Evolutionary conservation across 2,113 vertebrate genomes (phyloP), one percentile per base, ranked within the genome.

Genomic region (Arvicanthis niloticus): DNA sequence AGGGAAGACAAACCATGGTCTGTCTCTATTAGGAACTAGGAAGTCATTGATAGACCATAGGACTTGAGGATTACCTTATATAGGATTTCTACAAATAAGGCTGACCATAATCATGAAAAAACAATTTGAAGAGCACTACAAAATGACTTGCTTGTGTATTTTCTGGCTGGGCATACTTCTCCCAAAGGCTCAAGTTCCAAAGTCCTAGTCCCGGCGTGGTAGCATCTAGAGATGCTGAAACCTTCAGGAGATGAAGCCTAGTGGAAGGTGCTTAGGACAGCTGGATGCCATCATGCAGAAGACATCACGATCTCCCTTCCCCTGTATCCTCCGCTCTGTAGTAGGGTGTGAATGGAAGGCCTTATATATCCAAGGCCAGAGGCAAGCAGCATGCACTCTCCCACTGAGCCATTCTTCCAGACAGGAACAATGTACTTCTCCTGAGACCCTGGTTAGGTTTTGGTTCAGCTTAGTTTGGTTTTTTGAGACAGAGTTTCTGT

Each of bases 91-190:
- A 1, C 40, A 88, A 16, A 51, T 51, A 51, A 48, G 89, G 12
- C 34, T 31, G 3, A 85, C 95, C 65, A 26, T 88, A 88, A 85
- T 34, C 40, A 85, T n/a, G n/a, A 81, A 17, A 24, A 91, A 90
- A 82, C 34, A 88, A 37, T 76, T 12, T 91, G 58, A 96, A 17
- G n/a, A 94, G 89, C 1, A 91, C 88, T 72, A 42, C 37, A 92
- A 73, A 94, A 90, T 89, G 62, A 95, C 34, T 58, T 34, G 42
- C 31, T 85, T 60, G 6, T 84, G 34, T 26, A 86, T 15, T 60
- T 31, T 93, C 17, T 60, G 13, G 48, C 37, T 58, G 86, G 53
- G 53, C 1, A 65, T n/a, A 31, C 6, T 82, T 65, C 19, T 29
- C 34, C 42, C 16, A 51, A 24, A 89, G 42, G 4, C 53, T 31